Evolutionary conservation across 2,797 vertebrate species (phyloP).

Genomic region (Furcifer pardalis): DNA sequence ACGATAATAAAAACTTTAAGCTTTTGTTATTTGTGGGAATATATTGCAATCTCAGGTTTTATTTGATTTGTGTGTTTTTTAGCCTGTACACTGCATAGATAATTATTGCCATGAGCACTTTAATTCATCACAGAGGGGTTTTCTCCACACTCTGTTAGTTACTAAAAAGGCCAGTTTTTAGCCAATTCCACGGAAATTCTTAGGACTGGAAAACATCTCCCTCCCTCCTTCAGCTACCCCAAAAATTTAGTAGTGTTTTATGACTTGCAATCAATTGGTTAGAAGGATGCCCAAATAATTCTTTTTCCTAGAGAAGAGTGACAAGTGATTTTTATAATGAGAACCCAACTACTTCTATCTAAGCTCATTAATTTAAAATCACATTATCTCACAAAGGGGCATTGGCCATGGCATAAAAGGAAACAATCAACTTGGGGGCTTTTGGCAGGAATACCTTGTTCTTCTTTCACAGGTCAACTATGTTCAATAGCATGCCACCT

Average conservation of each 20-base stretch:
- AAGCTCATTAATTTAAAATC: not conserved
- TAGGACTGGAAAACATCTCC: not conserved
- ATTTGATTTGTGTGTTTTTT: not conserved
- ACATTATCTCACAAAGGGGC: not conserved
- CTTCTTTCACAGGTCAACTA: not conserved
- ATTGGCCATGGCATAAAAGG: not conserved
- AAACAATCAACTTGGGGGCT: not conserved
- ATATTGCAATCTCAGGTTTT: conserved; percentile 4
- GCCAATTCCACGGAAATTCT: not conserved
- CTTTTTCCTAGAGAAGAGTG: conserved; percentile 15
- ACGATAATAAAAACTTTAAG: not conserved
- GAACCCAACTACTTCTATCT: conserved; percentile 7
- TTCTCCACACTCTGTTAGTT: conserved; percentile 17
- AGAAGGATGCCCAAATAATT: not conserved
- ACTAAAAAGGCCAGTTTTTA: conserved; percentile 10
- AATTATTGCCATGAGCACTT: not conserved
- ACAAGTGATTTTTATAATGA: conserved; percentile 26
- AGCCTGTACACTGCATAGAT: not conserved
- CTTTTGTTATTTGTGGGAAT: not conserved
- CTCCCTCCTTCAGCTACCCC: too few species aligned
- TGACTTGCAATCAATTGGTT: conserved; percentile 7
- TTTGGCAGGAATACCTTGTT: conserved; percentile 9
- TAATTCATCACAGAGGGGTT: rapidly evolving
- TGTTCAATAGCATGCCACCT: not conserved
- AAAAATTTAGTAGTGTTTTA: not conserved